Evolutionary conservation across 2,888 invertebrate genomes (phyloP), one percentile per base, ranked within the genome.

Genomic region (Diloba caeruleocephala): DNA sequence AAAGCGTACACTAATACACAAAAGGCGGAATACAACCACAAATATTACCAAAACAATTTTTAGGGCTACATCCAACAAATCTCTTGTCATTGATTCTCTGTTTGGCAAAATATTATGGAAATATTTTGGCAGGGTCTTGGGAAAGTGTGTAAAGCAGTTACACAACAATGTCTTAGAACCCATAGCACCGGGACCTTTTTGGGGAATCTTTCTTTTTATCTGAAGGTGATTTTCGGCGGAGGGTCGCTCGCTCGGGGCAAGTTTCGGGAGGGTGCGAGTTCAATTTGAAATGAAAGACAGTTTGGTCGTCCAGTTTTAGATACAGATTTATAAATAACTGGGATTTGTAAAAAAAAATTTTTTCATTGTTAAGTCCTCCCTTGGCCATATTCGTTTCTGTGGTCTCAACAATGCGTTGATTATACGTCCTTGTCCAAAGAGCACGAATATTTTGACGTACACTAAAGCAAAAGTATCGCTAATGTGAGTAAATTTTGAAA

Each of bases 201-300:
- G 33, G 48, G 31, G 62, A 68, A 59, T 53, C 59, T 67, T 63
- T 66, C 57, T 65, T 66, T 74, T 74, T 74, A 76, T 74, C 73
- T 73, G 58, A 62, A 76, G 76, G 76, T 76, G 76, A 76, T 74
- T 76, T 71, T 68, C 50, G 53, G 45, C 54, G 56, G 63, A 70
- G 64, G 74, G 66, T 71, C 57, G 45, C 42, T 52, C 43, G 43
- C 32, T 4, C 32, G 46, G 23, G 4, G 28, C 41, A 48, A 55
- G 56, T 32, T 42, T 48, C 21, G 48, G 44, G 55, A 49, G 38
- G 23, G 17, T 41, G 59, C 65, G 59, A 23, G 10, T 49, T 34
- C 4, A n/a, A 33, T 45, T 34, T 10, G 3, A 12, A 52, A 45
- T 31, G 7, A 13, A n/a, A 26, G 26, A 5, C 21, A 21, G 10